These are phyloP conservation scores for Theretra japonica DNA, from an alignment of 2,888 invertebrate genomes.

Conservation along the genomic window DNA sequence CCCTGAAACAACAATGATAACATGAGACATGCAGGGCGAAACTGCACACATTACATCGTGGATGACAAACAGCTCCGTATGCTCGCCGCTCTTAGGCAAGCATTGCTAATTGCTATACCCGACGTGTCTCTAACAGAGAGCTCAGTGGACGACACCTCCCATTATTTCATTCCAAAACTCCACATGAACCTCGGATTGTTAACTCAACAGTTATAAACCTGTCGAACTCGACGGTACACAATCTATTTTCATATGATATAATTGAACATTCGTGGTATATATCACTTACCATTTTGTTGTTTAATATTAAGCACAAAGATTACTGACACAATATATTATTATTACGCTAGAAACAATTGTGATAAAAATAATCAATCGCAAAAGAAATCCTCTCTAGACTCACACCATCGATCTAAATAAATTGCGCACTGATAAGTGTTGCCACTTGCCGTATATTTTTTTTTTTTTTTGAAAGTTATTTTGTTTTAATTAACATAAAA, in stretches of 20 bases:
- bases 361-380: conserved; percentile 48
- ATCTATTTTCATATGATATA: conserved; percentile 20
- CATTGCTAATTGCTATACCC: neutral
- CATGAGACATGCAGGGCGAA: neutral
- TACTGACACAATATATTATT: conserved; percentile 19
- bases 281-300: conserved; percentile 48
- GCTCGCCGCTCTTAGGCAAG: too few species aligned
- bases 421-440: conserved; percentile 45
- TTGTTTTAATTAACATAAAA: too few species aligned
- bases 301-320: conserved; percentile 24
- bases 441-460: neutral
- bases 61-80: neutral
- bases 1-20: conserved; percentile 87
- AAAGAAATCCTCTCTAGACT: conserved; percentile 50
- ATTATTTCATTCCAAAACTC: neutral
- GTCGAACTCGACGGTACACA: conserved; percentile 11
- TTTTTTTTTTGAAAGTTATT: neutral
- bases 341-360: conserved; percentile 25
- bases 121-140: neutral
- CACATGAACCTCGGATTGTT: neutral
- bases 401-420: conserved; percentile 60
- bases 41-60: neutral
- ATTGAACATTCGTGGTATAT: neutral
- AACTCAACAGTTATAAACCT: conserved; percentile 13
- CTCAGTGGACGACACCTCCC: neutral